Percentiles rank a stretch among this genome's conserved stretches.
phyloP scores from a whole-genome alignment of 1,140 invertebrate species.

The Drosophila albomicans region DNA sequence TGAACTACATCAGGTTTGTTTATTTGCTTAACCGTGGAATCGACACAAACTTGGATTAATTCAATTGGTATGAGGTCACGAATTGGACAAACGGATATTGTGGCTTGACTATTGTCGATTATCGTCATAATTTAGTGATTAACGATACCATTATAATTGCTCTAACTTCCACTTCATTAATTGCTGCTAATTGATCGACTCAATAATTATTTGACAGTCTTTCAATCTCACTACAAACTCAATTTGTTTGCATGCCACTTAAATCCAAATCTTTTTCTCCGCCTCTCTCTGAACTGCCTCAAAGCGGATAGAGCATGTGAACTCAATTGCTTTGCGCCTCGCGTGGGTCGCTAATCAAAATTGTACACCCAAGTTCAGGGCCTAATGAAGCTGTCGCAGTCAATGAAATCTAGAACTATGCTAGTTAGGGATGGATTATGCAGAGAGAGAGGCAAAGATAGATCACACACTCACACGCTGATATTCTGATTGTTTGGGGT shows the following conservation, averaged over 20 bases:
- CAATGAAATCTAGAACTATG: conserved; percentile 3
- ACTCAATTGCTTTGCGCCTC: conserved; percentile 1
- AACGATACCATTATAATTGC: conserved; percentile 32
- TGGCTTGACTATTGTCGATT: not conserved
- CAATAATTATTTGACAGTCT: conserved; percentile 14
- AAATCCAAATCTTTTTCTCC: not conserved
- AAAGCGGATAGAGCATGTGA: conserved; percentile 20
- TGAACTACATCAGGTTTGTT: conserved; percentile 39
- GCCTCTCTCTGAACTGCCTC: conserved; percentile 9
- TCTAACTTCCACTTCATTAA: not conserved
- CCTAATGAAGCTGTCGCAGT: conserved; percentile 1
- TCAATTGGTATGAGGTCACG: conserved; percentile 9
- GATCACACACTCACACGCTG: not conserved
- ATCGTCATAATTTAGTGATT: conserved; percentile 35
- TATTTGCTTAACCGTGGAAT: conserved; percentile 4
- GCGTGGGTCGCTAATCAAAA: conserved; percentile 31
- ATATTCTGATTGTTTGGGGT: not conserved
- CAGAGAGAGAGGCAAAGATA: not conserved
- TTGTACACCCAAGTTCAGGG: conserved; percentile 39
- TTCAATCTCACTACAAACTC: not conserved
- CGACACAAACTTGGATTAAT: not conserved
- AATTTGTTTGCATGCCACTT: conserved; percentile 22
- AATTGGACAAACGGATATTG: conserved; percentile 10
- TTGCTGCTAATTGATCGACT: conserved; percentile 20
- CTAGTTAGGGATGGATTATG: conserved; percentile 9